Percentiles rank a stretch among this genome's conserved stretches.
phyloP scores from a whole-genome alignment of 1,140 invertebrate genomes.

The Leptopilina clavipes region DNA sequence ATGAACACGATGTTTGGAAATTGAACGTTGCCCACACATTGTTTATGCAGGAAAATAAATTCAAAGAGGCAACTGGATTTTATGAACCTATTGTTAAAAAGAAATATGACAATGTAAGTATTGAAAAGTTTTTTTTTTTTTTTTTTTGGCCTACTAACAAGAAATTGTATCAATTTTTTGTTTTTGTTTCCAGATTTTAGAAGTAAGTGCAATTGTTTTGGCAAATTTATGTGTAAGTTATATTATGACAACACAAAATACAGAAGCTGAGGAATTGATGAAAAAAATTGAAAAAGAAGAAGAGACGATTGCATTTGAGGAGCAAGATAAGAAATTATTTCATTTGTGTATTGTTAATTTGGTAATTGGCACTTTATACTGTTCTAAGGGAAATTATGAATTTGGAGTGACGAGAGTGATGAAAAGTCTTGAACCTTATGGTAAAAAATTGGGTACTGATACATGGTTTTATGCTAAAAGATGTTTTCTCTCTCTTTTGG shows the following conservation, averaged over 20 bases:
- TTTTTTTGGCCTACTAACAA: conserved; percentile 11
- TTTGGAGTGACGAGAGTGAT: conserved; percentile 99
- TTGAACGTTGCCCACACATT: conserved; percentile 98
- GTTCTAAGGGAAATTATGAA: conserved; percentile 99
- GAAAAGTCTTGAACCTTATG: conserved; percentile 96
- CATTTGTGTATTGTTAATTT: conserved; percentile 99
- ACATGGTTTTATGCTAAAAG: conserved; percentile 98
- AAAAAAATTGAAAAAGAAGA: conserved; percentile 99
- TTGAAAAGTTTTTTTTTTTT: conserved; percentile 24
- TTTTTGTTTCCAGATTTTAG: conserved; percentile 83
- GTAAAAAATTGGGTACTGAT: conserved; percentile 95
- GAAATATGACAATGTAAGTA: conserved; percentile 91
- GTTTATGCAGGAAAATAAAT: conserved; percentile 99
- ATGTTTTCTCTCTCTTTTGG: conserved; percentile 94
- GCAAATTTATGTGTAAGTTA: conserved; percentile 99
- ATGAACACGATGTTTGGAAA: conserved; percentile 97
- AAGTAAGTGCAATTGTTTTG: conserved; percentile 96
- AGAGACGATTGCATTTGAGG: conserved; percentile 92
- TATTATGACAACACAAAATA: conserved; percentile 99
- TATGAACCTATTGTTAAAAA: conserved; percentile 99
- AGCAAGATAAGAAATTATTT: conserved; percentile 95
- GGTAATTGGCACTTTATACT: conserved; percentile 92
- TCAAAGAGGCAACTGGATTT: conserved; percentile 97
- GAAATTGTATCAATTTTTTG: neutral
- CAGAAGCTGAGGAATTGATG: conserved; percentile 99